These are phyloP conservation scores for Coluber constrictor DNA, from an alignment of 2,797 vertebrate genomes.

Conservation along the genomic window DNA sequence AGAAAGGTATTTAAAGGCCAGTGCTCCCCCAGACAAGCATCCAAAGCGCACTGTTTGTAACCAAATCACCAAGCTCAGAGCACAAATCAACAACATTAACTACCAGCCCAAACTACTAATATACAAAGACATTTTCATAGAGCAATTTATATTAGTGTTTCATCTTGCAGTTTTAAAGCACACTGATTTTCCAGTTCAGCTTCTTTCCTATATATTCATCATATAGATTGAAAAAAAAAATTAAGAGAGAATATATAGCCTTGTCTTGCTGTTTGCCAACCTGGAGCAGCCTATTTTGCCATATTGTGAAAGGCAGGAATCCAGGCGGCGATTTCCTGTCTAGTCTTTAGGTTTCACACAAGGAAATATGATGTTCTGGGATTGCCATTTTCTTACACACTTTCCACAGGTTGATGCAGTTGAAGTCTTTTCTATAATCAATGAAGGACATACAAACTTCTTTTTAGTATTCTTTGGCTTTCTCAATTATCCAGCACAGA, in stretches of 20 bases:
- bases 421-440: neutral
- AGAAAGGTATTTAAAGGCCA: too few species aligned
- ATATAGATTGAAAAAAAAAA: neutral
- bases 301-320: neutral
- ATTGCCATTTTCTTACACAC: neutral
- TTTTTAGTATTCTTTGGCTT: neutral
- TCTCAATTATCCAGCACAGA: neutral
- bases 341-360: neutral
- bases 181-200: neutral
- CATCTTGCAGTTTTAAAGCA: neutral
- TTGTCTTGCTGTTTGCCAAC: neutral
- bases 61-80: too few species aligned
- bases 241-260: neutral
- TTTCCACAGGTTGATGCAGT: neutral
- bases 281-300: neutral
- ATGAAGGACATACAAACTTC: neutral
- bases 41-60: too few species aligned
- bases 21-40: too few species aligned
- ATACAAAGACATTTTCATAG: too few species aligned
- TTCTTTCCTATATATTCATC: neutral
- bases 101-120: too few species aligned
- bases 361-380: neutral
- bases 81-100: too few species aligned
- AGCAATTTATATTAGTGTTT: neutral
- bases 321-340: neutral